A percentile compares a stretch with the other conserved stretches of the same genome.
Evolutionary conservation across 2,797 vertebrate genomes (phyloP).

Genomic region (Girardinus metallicus): DNA sequence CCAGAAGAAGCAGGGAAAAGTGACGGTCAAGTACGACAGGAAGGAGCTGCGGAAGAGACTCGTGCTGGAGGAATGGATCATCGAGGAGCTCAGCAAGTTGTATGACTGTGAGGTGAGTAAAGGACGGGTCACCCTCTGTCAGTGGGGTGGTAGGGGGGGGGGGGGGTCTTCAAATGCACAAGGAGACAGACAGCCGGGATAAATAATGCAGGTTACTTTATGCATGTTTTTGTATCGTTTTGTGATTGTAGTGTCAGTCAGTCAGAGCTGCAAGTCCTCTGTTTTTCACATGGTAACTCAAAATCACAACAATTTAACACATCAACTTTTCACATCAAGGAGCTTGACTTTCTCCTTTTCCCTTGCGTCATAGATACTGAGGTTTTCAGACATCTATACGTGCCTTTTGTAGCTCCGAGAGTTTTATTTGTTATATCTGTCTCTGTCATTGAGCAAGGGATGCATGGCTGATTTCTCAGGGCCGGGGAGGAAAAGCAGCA

Average conservation of each 20-base stretch:
- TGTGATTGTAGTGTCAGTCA: neutral
- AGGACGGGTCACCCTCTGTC: neutral
- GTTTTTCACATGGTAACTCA: neutral
- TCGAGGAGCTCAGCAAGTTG: conserved; percentile 93
- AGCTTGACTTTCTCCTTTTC: neutral
- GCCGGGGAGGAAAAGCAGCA: neutral
- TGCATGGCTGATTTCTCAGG: neutral
- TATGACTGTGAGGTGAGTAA: conserved; percentile 93
- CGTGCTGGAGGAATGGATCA: conserved; percentile 96
- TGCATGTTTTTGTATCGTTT: too few species aligned
- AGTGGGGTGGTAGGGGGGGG: neutral
- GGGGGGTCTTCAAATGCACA: neutral
- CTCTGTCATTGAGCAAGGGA: neutral
- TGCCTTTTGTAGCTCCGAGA: neutral
- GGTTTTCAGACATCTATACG: neutral
- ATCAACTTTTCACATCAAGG: neutral
- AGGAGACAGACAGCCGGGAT: conserved; percentile 11
- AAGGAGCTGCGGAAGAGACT: conserved; percentile 97
- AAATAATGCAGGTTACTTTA: neutral
- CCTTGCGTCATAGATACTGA: neutral
- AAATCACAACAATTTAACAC: neutral
- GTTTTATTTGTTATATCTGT: neutral
- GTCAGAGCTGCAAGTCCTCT: neutral
- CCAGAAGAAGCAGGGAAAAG: conserved; percentile 94
- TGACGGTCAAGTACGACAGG: conserved; percentile 97